Percentiles rank a stretch among this genome's conserved stretches.
Conservation (phyloP, 23 tunicate species). For the Styela clava region DNA sequence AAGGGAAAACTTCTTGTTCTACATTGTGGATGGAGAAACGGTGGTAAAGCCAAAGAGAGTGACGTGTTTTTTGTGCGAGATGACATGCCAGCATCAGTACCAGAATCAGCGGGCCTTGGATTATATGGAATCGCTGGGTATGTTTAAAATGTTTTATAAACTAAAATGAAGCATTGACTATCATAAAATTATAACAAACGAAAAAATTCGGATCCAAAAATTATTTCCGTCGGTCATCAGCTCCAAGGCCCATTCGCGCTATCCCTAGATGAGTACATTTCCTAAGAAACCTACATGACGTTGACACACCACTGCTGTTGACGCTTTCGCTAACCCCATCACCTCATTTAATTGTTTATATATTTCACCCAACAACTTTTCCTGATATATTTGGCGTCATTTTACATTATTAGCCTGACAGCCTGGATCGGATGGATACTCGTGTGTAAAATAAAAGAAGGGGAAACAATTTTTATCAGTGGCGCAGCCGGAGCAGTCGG, state of each 20-base stretch:
- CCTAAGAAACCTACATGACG: too few relatives aligned
- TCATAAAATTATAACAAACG: background rate
- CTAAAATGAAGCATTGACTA: background rate
- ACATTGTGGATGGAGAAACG: constrained; percentile 20
- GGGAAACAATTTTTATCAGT: constrained; percentile 62
- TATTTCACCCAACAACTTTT: too few relatives aligned
- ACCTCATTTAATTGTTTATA: too few relatives aligned
- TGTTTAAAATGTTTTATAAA: background rate
- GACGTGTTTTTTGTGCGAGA: constrained; percentile 15
- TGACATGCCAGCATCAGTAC: constrained; percentile 19
- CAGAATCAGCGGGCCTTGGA: constrained; percentile 15
- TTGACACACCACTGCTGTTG: too few relatives aligned
- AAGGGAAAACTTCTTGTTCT: background rate
- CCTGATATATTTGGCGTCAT: too few relatives aligned
- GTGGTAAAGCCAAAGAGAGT: constrained; percentile 16
- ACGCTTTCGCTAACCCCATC: too few relatives aligned
- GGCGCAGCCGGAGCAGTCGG: constrained; percentile 79
- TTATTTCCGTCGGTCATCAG: too few relatives aligned
- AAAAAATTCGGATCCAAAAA: background rate
- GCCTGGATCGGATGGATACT: constrained; percentile 53
- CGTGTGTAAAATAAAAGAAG: constrained; percentile 41
- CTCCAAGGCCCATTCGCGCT: too few relatives aligned
- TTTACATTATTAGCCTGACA: constrained; percentile 39
- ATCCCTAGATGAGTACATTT: too few relatives aligned
- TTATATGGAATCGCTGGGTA: constrained; percentile 23